Evolutionary conservation across 64 coral and sea anemone genomes (phyloP).

Genomic region (Cladopsammia gracilis): DNA sequence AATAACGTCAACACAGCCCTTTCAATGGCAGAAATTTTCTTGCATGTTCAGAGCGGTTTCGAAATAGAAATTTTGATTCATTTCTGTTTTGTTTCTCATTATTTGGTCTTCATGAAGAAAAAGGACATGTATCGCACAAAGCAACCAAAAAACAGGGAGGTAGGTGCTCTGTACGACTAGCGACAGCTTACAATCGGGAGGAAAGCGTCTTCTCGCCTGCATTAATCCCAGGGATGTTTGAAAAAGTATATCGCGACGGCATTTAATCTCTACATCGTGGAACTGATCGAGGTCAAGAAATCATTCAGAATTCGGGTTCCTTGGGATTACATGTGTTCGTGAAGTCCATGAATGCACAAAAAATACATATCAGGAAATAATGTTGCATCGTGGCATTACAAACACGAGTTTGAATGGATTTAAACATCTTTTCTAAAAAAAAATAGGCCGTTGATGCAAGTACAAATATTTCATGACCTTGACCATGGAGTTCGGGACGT

Average conservation of each 20-base stretch:
- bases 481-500: too few species aligned
- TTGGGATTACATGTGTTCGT: background rate
- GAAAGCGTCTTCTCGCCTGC: conserved; percentile 47
- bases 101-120: conserved; percentile 44
- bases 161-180: conserved; percentile 7
- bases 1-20: background rate
- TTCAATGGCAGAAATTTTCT: too few species aligned
- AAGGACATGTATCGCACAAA: conserved; percentile 48
- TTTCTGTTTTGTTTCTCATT: conserved; percentile 33
- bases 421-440: too few species aligned
- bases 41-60: background rate
- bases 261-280: background rate
- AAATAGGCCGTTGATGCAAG: too few species aligned
- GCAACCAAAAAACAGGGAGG: conserved; percentile 51
- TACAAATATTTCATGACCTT: too few species aligned
- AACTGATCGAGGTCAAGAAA: too few species aligned
- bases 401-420: background rate
- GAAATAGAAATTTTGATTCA: conserved; percentile 5
- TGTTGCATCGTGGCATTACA: background rate
- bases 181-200: background rate
- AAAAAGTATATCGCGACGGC: too few species aligned
- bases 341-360: background rate
- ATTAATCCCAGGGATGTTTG: background rate
- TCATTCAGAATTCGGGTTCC: background rate
- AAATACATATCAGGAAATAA: background rate